Conservation (phyloP, 1,140 invertebrate species). For the Heliothis subflexa region DNA sequence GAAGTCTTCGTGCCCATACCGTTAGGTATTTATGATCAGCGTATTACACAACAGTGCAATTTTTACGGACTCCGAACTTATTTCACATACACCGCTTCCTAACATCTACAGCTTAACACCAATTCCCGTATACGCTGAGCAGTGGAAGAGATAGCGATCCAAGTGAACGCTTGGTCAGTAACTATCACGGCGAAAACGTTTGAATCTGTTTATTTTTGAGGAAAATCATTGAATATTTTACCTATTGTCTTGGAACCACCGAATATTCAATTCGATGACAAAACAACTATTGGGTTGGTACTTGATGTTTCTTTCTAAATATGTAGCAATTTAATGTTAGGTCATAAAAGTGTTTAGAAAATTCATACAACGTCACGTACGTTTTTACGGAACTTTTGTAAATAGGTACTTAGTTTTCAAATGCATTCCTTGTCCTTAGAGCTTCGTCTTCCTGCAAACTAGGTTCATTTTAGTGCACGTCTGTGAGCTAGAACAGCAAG, state of each 20-base stretch:
- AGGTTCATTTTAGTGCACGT: neutral
- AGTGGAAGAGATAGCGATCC: neutral
- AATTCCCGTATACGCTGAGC: neutral
- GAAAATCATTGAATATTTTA: slow-evolving; percentile 22
- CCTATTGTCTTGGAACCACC: slow-evolving; percentile 19
- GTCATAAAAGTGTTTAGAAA: no score
- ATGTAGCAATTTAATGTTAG: no score
- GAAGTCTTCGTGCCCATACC: slow-evolving; percentile 16
- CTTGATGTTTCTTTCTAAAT: no score
- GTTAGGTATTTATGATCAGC: slow-evolving; percentile 38
- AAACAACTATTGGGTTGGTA: neutral
- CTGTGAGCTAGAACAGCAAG: no score
- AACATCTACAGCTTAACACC: neutral
- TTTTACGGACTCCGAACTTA: slow-evolving; percentile 10
- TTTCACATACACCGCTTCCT: slow-evolving; percentile 33
- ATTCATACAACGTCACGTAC: no score
- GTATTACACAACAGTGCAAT: slow-evolving; percentile 27
- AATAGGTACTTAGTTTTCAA: no score
- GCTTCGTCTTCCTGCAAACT: no score
- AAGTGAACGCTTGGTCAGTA: neutral
- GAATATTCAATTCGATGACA: neutral
- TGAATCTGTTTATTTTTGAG: slow-evolving; percentile 3
- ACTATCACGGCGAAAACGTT: slow-evolving; percentile 3
- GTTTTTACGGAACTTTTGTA: no score
- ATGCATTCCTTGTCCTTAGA: no score